Evolutionary conservation across 1,140 invertebrate species (phyloP).

Genomic region (Bombyx mandarina): DNA sequence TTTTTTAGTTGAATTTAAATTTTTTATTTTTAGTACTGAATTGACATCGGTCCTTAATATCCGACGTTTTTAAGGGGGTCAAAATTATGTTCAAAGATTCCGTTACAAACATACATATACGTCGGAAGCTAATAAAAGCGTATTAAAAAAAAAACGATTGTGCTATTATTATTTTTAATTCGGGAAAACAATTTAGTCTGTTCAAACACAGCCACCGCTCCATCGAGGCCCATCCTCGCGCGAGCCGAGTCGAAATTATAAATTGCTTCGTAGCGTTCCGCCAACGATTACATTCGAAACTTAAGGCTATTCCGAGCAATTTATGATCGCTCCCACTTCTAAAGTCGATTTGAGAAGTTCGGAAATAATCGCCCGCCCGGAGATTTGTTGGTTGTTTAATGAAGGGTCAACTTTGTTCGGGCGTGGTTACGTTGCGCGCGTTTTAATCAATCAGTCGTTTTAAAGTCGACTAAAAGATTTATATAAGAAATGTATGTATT

Average conservation of each 20-base stretch:
- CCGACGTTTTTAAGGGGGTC: no score
- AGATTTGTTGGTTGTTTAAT: conserved; percentile 18
- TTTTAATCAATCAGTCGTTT: neutral
- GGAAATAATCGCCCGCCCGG: conserved; percentile 11
- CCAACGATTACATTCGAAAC: conserved; percentile 17
- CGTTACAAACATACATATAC: no score
- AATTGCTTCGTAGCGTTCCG: conserved; percentile 15
- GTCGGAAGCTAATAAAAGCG: no score
- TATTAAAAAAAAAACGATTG: no score
- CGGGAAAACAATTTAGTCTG: no score
- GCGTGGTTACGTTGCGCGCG: conserved; percentile 1
- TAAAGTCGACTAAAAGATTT: no score
- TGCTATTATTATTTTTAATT: no score
- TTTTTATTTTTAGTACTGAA: no score
- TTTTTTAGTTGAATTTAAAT: no score
- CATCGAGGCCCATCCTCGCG: conserved; percentile 8
- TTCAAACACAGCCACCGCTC: conserved; percentile 1
- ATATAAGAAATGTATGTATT: no score
- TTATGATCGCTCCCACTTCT: conserved; percentile 13
- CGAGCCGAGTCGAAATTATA: conserved; percentile 11
- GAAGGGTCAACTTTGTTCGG: conserved; percentile 8
- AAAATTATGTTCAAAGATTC: no score
- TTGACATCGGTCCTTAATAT: no score
- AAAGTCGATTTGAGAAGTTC: conserved; percentile 17
- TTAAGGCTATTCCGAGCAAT: conserved; percentile 18